These are phyloP conservation scores for Furcula furcula DNA, from an alignment of 2,888 invertebrate genomes.

Conservation along the genomic window DNA sequence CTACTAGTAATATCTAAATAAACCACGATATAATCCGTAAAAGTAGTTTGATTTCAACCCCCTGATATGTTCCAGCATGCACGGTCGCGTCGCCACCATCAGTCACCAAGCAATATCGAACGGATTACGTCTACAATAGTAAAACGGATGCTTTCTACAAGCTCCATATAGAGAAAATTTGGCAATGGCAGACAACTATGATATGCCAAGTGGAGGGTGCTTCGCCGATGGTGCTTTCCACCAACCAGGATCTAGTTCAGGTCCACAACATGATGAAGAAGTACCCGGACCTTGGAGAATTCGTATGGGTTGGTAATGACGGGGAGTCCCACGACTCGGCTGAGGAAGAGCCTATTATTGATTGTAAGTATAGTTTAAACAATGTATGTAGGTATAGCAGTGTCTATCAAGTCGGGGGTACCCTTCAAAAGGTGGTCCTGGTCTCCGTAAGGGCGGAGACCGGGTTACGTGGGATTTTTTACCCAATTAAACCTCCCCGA, in stretches of 20 bases:
- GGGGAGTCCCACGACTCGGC: conserved; percentile 41
- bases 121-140: conserved; percentile 52
- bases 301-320: conserved; percentile 46
- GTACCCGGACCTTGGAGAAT: conserved; percentile 49
- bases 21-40: no score
- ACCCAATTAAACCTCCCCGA: no score
- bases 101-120: conserved; percentile 38
- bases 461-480: no score
- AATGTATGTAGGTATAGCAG: no score
- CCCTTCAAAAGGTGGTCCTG: no score
- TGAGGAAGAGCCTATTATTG: conserved; percentile 35
- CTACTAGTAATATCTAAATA: no score
- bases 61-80: conserved; percentile 14
- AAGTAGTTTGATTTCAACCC: no score
- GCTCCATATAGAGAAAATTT: conserved; percentile 44
- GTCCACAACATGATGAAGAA: conserved; percentile 52
- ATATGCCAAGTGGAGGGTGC: conserved; percentile 49
- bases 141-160: conserved; percentile 59
- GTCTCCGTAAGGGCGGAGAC: no score
- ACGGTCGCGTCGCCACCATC: conserved; percentile 14
- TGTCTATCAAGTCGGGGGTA: no score
- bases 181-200: background rate
- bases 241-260: conserved; percentile 40
- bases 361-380: conserved; percentile 24
- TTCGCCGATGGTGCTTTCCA: conserved; percentile 35